Base-by-base conservation (phyloP, 2,797 vertebrate genomes). In the Smutsia temminckii region DNA sequence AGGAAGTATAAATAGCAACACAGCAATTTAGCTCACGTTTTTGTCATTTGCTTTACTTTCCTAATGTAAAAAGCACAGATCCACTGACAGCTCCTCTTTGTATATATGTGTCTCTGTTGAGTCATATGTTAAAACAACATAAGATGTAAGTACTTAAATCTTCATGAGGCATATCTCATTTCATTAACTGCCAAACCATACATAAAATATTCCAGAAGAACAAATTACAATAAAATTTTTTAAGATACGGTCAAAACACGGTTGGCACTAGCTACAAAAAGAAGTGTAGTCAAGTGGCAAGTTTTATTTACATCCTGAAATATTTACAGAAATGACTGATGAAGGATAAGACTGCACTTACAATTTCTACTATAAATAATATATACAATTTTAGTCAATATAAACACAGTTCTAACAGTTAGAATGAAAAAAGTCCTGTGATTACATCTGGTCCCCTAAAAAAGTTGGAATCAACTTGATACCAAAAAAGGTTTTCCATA, bases 131-230 rank as follows among this genome's bases (percentile, higher is more conserved):
- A 80, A 84, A 66, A 63, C 51, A 53, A 81, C 32, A 92, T 61
- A 74, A 94, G 55, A 42, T 89, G 16, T 59, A 93, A 63, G 91
- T 46, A 46, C n/a, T 53, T 71, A 92, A 92, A 40, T 69, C 84
- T 80, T 94, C 14, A 78, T 53, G 63, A 81, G 61, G 12, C 34
- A 2, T 74, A 16, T 74, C 21, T 95, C 55, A 94, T 95, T 85
- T 69, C 51, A 57, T 72, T 66, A 71, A 92, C 17, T 86, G 85
- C 49, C 46, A 68, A 86, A 57, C 34, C 86, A 46, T 66, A 77
- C 23, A 42, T 66, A 85, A 71, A 59, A 64, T 46, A 95, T 86
- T n/a, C 29, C 75, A 42, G 66, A 94, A 93, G 59, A 85, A 94
- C n/a, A 94, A 91, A 80, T 66, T 63, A 66, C 4, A 57, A 71